Evolutionary conservation across 2,113 vertebrate species (phyloP).

Genomic region (Cnemophilus loriae): DNA sequence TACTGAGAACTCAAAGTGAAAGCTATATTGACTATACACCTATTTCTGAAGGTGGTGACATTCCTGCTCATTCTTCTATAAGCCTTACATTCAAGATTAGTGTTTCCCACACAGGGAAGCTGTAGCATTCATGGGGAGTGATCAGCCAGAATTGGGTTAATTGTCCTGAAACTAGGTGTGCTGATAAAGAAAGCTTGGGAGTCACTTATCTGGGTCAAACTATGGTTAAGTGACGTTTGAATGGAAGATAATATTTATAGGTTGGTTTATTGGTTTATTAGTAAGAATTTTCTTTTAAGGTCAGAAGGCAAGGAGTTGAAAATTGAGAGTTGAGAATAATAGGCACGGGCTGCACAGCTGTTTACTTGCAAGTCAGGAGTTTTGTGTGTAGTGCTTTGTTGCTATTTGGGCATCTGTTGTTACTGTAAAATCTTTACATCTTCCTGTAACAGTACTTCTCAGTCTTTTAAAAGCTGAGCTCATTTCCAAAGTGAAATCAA

Average conservation of each 20-base stretch:
- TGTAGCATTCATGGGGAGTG: background rate
- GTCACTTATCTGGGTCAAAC: background rate
- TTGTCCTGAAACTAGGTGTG: background rate
- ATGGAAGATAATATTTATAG: background rate
- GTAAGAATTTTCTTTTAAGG: background rate
- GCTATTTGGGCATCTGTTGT: background rate
- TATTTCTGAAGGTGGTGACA: background rate
- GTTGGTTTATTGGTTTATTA: background rate
- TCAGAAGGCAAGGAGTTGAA: background rate
- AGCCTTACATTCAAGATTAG: background rate
- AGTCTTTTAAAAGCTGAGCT: slow-evolving; percentile 13
- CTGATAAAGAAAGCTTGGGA: background rate
- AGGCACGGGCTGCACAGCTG: background rate
- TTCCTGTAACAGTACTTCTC: background rate
- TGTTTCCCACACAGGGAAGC: background rate
- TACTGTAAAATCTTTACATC: slow-evolving; percentile 6
- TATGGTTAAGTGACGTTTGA: background rate
- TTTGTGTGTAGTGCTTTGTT: background rate
- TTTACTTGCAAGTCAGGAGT: background rate
- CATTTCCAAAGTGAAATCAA: background rate
- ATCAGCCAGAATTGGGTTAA: background rate
- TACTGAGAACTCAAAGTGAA: background rate
- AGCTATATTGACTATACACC: background rate
- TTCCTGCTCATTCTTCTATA: background rate
- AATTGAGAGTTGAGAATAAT: background rate